Evolutionary conservation across 2,113 vertebrate species (phyloP), one percentile per base, ranked within the genome.

Genomic region (Marcusenius ussheri): DNA sequence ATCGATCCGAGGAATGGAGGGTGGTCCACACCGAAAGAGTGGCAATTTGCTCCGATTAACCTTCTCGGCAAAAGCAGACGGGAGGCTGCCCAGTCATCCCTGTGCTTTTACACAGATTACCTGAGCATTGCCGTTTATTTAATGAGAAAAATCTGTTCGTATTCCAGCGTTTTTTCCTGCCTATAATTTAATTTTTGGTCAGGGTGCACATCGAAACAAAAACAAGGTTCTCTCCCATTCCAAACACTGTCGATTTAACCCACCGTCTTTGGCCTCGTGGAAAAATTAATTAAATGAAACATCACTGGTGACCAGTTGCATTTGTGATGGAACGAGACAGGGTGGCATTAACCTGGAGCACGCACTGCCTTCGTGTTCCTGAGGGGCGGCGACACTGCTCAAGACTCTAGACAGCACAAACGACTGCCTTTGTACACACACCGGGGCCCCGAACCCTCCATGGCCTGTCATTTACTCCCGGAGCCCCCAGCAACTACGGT

Each of bases 401-500:
- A n/a, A 10, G 56, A 46, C 87, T 19, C n/a, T 19, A 19, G 86
- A 58, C 39, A 31, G 17, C 31, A 50, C 62, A 46, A 62, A 45
- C 17, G 42, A 83, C 27, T 47, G 31, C 50, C 83, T 77, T 35
- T 58, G 15, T 45, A 42, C 50, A 70, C 21, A 19, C n/a, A 21
- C 86, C 3, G 51, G 66, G 56, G 17, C 66, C 88, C 88, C 51
- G 80, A 89, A 90, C 51, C 51, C 39, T 89, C 89, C 74, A 88
- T 66, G 21, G 47, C 87, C 80, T 87, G 21, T 45, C 88, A 88
- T 89, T 89, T 87, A 88, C 89, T 84, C 49, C 5, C 53, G 74
- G 66, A 83, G 83, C 89, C 86, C 88, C 89, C 62, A 51, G 58
- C 80, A 66, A 88, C 51, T 74, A 88, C 87, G 21, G 88, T 89